Evolutionary conservation across 2,888 invertebrate genomes (phyloP), one percentile per base, ranked within the genome.

Genomic region (Muscina levida): DNA sequence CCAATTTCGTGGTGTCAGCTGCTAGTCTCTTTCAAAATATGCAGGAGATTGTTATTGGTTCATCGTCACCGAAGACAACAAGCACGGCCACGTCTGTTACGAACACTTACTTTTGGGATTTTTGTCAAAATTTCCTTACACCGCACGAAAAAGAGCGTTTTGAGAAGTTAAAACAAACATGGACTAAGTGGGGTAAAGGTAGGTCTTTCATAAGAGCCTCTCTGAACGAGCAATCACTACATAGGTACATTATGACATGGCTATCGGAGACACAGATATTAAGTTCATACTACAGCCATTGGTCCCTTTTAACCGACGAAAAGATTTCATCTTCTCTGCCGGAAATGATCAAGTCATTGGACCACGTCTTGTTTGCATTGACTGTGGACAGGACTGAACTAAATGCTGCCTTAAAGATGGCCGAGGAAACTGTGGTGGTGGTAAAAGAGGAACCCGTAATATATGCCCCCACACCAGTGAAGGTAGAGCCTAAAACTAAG

Each of bases 281-380:
- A 53, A 91, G 91, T 84, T 93, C 93, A 82, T 94, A 94, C 90
- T 98, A 97, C 91, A 97, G 97, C 87, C 94, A 95, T 74, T 96
- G 96, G 93, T 95, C 98, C 51, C 92, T 98, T 84, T 90, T 98
- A 71, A 91, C 95, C 83, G 96, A 97, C 90, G 93, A 94, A 82
- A 97, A 97, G 89, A 93, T 94, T 82, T 93, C 93, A 79, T 94
- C 93, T 85, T 93, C 95, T 89, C 91, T 98, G 79, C 96, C 97
- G 17, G 95, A 95, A 87, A 94, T 97, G 91, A 95, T 97, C 72
- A 95, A 96, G 91, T 97, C 96, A 83, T 92, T 98, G 88, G 95
- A 95, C 83, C 94, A 97, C 70, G 95, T 98, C 87, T 92, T 98
- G 83, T 98, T 98, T 92, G 98, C 98, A 22, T 94, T 98, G 88